Percentiles rank a stretch among this genome's conserved stretches.
Evolutionary conservation across 1,140 invertebrate species (phyloP).

Genomic region (Platorchestia sp.): DNA sequence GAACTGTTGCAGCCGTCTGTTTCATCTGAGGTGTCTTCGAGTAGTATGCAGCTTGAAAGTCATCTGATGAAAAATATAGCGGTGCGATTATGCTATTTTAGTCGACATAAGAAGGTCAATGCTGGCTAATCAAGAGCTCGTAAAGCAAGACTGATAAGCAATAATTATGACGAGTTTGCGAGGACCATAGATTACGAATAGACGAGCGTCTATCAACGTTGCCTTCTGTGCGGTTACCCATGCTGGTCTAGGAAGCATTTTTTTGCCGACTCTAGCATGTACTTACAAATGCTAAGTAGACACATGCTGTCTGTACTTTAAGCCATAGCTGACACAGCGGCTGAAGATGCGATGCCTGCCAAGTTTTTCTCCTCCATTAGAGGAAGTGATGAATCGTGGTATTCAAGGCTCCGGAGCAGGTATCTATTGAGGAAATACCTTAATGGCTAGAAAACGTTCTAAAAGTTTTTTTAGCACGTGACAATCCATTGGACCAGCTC

Average conservation of each 20-base stretch:
- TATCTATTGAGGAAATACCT: neutral
- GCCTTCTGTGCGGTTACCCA: neutral
- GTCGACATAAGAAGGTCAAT: neutral
- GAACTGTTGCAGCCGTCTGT: neutral
- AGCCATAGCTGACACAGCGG: neutral
- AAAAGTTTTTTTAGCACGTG: neutral
- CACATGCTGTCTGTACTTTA: neutral
- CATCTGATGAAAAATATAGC: neutral
- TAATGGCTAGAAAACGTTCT: neutral
- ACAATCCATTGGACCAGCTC: neutral
- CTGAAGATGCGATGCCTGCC: neutral
- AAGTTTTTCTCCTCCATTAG: neutral
- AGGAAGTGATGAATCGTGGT: neutral
- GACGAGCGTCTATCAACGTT: neutral
- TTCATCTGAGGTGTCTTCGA: neutral
- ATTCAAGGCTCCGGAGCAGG: neutral
- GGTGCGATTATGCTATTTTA: neutral
- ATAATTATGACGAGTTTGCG: slow-evolving; percentile 31
- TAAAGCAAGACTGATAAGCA: slow-evolving; percentile 29
- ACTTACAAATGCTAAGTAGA: neutral
- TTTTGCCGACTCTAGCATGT: neutral
- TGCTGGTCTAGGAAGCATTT: neutral
- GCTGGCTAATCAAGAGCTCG: slow-evolving; percentile 1
- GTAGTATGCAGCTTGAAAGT: neutral
- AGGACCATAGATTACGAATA: neutral